phyloP scores from a whole-genome alignment of 2,888 invertebrate genomes.

The Pterostichus madidus region DNA sequence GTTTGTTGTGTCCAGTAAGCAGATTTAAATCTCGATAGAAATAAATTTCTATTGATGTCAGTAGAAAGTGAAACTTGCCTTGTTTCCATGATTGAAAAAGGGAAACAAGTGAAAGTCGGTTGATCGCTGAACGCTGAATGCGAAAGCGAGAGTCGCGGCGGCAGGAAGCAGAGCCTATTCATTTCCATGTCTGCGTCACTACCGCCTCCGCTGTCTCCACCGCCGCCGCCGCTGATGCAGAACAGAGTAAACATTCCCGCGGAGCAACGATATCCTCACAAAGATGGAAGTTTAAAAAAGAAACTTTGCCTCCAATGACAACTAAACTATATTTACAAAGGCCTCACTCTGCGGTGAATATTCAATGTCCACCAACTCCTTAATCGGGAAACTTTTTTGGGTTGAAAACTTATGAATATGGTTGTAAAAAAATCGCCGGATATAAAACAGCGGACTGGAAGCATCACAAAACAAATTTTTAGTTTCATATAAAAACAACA shows the following conservation, averaged over 20 bases:
- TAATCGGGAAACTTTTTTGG: constrained; percentile 53
- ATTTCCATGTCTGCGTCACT: constrained; percentile 39
- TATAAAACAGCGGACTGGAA: constrained; percentile 48
- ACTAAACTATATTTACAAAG: constrained; percentile 51
- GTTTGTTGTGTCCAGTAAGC: not conserved
- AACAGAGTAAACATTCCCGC: constrained; percentile 41
- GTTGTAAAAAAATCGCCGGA: constrained; percentile 51
- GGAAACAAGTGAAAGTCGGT: constrained; percentile 32
- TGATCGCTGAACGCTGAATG: constrained; percentile 27
- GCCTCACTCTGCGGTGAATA: constrained; percentile 34
- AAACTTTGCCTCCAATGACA: constrained; percentile 56
- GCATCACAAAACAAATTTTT: constrained; percentile 48
- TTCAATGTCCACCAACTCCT: constrained; percentile 56
- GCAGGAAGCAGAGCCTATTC: constrained; percentile 55
- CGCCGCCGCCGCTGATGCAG: not conserved
- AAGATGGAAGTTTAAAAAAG: constrained; percentile 53
- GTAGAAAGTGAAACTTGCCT: not conserved
- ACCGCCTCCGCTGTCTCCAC: not conserved
- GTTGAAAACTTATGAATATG: constrained; percentile 58
- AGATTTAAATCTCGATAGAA: not conserved
- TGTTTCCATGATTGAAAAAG: constrained; percentile 23
- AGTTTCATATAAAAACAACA: constrained; percentile 48
- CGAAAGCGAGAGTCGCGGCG: constrained; percentile 18
- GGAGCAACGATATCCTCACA: constrained; percentile 19
- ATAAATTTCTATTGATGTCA: constrained; percentile 2